Evolutionary conservation across 1,140 invertebrate species (phyloP), one percentile per base, ranked within the genome.

Genomic region (Brachionus rotundiformis): DNA sequence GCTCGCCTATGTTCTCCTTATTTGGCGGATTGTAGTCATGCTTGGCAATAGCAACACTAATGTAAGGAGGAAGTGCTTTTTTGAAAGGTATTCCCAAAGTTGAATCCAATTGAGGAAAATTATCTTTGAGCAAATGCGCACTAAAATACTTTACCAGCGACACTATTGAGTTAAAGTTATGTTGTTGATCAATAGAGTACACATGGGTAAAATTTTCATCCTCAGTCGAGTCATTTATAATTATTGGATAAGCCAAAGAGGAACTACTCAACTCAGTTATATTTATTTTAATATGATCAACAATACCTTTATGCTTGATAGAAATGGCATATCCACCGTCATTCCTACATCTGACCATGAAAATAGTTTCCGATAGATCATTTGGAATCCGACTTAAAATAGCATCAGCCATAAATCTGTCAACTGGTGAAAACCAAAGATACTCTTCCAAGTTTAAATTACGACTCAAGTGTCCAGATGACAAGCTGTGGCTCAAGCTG

Each of bases 211-310:
- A 44, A 25, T 41, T 16, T 41, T 44, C 25, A 25, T 25, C 19
- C 27, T 73, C 68, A 10, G 36, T 4, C 23, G 36, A 25, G n/a
- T 73, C 68, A 31, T 44, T 73, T 3, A 73, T 31, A 73, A 73
- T 73, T 25, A 79, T 11, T 39, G 76, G 47, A 29, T 29, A 59
- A 8, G 47, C 19, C 23, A 79, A 36, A 19, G 76, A 39, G 13
- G 47, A 79, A 79, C 31, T 63, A 16, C 44, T 59, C 10, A 63
- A 33, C 13, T 79, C 76, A 54, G 19, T 39, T 4, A 79, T 63
- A 63, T 79, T 79, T 79, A 79, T 79, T 79, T 79, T 79, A 39
- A 79, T 79, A 25, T 79, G 76, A 39, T 79, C 76, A 36, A 79
- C 47, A 59, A 59, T 16, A 25, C 76, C 76, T 79, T 79, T 79